These are phyloP conservation scores for Paguma larvata DNA, from an alignment of 2,797 vertebrate species.

Conservation along the genomic window DNA sequence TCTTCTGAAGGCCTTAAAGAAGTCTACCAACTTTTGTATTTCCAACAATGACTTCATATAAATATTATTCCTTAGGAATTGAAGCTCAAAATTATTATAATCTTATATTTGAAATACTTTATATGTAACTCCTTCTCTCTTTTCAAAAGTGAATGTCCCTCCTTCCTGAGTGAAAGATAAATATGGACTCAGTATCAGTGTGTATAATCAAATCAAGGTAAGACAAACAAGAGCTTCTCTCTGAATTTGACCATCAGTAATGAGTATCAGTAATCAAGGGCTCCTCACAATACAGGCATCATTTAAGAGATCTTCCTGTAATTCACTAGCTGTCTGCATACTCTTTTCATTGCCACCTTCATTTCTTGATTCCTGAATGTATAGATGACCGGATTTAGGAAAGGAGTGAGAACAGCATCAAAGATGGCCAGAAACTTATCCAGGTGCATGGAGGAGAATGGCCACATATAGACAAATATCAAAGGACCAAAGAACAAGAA, in stretches of 20 bases:
- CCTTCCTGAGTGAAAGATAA: background rate
- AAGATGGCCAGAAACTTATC: slow-evolving; percentile 74
- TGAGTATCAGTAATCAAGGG: background rate
- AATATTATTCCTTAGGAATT: background rate
- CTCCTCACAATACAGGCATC: background rate
- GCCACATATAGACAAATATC: slow-evolving; percentile 54
- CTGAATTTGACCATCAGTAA: background rate
- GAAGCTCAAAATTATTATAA: background rate
- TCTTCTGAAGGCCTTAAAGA: background rate
- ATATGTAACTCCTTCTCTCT: background rate
- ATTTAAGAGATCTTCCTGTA: slow-evolving; percentile 1
- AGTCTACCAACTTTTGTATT: background rate
- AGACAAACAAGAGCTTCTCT: background rate
- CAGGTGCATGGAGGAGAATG: background rate
- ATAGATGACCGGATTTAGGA: slow-evolving; percentile 70
- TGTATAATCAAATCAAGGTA: background rate
- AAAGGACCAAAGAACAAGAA: slow-evolving; percentile 67
- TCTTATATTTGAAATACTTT: background rate
- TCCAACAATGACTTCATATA: background rate
- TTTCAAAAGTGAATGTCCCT: background rate
- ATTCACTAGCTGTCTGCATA: background rate
- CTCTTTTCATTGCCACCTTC: slow-evolving; percentile 60
- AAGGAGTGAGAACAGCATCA: slow-evolving; percentile 67
- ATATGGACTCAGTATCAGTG: background rate
- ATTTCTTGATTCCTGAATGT: slow-evolving; percentile 78